phyloP scores from a whole-genome alignment of 2,797 vertebrate species.

The Poecilia picta region DNA sequence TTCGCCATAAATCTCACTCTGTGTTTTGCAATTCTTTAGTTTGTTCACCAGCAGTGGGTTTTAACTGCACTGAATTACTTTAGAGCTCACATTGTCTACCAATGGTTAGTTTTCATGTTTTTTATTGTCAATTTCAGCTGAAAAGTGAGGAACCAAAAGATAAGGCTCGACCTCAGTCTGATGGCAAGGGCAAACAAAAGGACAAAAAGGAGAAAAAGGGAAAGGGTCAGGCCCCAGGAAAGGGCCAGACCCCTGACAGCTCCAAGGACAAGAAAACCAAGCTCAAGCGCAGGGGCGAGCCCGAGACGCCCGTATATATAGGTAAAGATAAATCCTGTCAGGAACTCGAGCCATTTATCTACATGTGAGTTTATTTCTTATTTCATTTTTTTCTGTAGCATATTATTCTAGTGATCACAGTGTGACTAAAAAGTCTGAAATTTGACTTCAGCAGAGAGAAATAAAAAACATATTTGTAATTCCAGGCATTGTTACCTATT shows the following conservation, averaged over 20 bases:
- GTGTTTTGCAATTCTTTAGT: not conserved
- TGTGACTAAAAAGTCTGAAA: not conserved
- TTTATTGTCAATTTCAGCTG: conserved; percentile 4
- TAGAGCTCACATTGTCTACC: not conserved
- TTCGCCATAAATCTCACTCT: not conserved
- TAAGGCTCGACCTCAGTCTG: conserved; percentile 20
- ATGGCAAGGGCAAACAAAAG: conserved; percentile 62
- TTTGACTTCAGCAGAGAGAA: not conserved
- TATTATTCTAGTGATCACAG: not conserved
- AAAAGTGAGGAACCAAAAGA: conserved; percentile 72
- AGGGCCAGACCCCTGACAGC: not conserved
- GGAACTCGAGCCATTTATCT: not conserved
- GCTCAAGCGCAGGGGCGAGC: conserved; percentile 83
- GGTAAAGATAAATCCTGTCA: conserved; percentile 58
- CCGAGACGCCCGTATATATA: conserved; percentile 73
- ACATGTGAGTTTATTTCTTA: not conserved
- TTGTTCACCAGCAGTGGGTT: not conserved
- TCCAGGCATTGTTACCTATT: not conserved
- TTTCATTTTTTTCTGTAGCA: not conserved
- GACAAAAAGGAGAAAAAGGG: conserved; percentile 55
- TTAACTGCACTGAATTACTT: not conserved
- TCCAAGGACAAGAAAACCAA: conserved; percentile 77
- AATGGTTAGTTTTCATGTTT: not conserved
- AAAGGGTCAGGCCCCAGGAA: conserved; percentile 60
- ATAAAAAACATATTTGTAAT: not conserved